These are phyloP conservation scores for Danionella dracula DNA, from an alignment of 2,797 vertebrate species.

Conservation along the genomic window DNA sequence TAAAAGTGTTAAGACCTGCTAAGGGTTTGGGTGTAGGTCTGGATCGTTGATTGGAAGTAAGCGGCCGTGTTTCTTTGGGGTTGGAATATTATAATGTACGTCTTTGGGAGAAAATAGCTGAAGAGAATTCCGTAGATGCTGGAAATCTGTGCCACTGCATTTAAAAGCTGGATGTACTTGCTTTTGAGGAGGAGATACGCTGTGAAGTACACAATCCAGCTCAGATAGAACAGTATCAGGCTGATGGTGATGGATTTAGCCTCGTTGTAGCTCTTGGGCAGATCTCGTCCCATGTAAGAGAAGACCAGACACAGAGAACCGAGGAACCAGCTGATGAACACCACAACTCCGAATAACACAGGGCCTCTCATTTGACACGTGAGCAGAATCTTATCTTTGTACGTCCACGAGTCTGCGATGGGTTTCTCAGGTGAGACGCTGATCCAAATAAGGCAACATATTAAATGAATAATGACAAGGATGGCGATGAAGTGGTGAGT, in stretches of 20 bases:
- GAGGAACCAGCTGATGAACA: conserved; percentile 38
- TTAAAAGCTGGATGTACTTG: conserved; percentile 48
- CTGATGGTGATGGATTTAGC: conserved; percentile 82
- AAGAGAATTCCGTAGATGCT: conserved; percentile 67
- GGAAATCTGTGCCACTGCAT: conserved; percentile 53
- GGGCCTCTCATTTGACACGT: conserved; percentile 47
- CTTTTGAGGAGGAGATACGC: conserved; percentile 51
- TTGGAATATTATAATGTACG: conserved; percentile 73
- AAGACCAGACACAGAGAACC: conserved; percentile 66
- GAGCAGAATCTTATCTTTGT: conserved; percentile 61
- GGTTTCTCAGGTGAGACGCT: conserved; percentile 48
- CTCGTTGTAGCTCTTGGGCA: conserved; percentile 84
- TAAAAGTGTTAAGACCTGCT: conserved; percentile 54
- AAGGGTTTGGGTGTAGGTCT: conserved; percentile 73
- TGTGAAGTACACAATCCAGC: conserved; percentile 67
- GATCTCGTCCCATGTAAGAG: conserved; percentile 80
- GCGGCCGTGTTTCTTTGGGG: conserved; percentile 71
- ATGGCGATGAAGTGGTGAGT: conserved; percentile 66
- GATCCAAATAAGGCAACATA: conserved; percentile 52
- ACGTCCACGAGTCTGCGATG: conserved; percentile 45
- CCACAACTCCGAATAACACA: neutral
- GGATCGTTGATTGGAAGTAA: conserved; percentile 81
- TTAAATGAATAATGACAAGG: conserved; percentile 53
- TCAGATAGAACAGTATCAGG: conserved; percentile 70
- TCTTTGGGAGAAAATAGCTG: conserved; percentile 78